Conservation (phyloP, 2,888 invertebrate species). For the Dicyrtoma fusca region DNA sequence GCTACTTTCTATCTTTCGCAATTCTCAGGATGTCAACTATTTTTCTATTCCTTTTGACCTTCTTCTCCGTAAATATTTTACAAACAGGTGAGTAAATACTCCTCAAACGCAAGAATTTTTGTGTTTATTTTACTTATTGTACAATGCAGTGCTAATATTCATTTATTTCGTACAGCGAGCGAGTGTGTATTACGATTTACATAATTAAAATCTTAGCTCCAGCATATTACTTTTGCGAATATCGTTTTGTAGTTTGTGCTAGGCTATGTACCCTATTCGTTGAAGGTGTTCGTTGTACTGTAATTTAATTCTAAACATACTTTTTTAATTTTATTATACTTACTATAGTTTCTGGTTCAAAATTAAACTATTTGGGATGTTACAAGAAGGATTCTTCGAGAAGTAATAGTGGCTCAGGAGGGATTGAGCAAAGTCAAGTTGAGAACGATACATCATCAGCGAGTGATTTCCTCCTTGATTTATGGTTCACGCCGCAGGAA, state of each 20-base stretch:
- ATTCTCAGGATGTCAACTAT: slow-evolving; percentile 11
- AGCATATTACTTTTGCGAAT: background rate
- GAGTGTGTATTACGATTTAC: too few species aligned
- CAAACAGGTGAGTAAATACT: background rate
- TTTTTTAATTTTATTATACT: slow-evolving; percentile 5
- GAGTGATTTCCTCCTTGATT: slow-evolving; percentile 24
- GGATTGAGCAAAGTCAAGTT: slow-evolving; percentile 12
- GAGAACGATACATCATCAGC: slow-evolving; percentile 28
- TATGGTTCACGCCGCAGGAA: slow-evolving; percentile 38
- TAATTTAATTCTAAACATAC: background rate
- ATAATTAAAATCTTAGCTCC: too few species aligned
- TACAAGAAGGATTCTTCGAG: slow-evolving; percentile 23
- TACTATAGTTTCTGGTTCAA: slow-evolving; percentile 9
- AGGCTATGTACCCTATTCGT: background rate
- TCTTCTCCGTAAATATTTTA: slow-evolving; percentile 2
- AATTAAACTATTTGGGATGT: slow-evolving; percentile 38
- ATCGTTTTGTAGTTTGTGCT: background rate
- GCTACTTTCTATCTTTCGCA: background rate
- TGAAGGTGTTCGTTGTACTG: background rate
- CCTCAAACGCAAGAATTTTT: too few species aligned
- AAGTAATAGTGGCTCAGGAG: background rate
- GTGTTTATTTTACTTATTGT: too few species aligned
- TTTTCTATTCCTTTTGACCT: slow-evolving; percentile 1
- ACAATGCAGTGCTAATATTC: too few species aligned
- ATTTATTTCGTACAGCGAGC: too few species aligned